Percentiles rank a stretch among this genome's conserved stretches.
These are phyloP conservation scores for Protobothrops mucrosquamatus DNA, from an alignment of 2,113 vertebrate species.

Conservation along the genomic window DNA sequence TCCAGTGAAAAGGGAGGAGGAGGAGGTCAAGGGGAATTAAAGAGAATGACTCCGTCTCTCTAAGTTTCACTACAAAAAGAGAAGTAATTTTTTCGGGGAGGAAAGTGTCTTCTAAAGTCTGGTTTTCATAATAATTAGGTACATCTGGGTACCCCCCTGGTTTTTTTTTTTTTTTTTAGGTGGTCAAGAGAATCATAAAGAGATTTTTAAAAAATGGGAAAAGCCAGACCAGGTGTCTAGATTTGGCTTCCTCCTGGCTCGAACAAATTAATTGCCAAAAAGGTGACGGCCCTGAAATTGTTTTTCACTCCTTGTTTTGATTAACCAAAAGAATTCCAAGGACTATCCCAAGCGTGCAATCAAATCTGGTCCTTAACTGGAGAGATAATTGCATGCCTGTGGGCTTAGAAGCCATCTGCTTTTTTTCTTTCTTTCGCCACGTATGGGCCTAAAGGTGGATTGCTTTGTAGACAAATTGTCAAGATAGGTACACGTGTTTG, in stretches of 20 bases:
- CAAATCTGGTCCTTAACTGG: neutral
- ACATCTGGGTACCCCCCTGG: too few species aligned
- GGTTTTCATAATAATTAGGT: too few species aligned
- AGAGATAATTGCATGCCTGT: neutral
- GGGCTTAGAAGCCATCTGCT: neutral
- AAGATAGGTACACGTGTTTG: neutral
- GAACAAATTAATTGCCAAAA: too few species aligned
- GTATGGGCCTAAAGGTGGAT: neutral
- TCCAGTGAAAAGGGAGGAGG: too few species aligned
- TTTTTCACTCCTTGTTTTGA: neutral
- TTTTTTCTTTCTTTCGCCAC: neutral
- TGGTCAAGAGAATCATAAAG: neutral
- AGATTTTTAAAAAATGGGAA: neutral
- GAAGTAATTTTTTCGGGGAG: too few species aligned
- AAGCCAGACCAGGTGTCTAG: neutral
- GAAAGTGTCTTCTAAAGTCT: too few species aligned
- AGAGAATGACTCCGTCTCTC: too few species aligned
- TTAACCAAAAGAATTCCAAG: neutral
- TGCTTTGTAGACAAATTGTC: neutral
- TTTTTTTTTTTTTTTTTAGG: too few species aligned
- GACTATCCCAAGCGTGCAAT: neutral
- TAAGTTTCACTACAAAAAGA: too few species aligned
- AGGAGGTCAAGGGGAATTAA: too few species aligned
- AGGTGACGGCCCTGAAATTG: accelerated
- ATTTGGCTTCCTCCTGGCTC: neutral